These are phyloP conservation scores for Strix uralensis DNA, from an alignment of 2,113 vertebrate species.

Conservation along the genomic window DNA sequence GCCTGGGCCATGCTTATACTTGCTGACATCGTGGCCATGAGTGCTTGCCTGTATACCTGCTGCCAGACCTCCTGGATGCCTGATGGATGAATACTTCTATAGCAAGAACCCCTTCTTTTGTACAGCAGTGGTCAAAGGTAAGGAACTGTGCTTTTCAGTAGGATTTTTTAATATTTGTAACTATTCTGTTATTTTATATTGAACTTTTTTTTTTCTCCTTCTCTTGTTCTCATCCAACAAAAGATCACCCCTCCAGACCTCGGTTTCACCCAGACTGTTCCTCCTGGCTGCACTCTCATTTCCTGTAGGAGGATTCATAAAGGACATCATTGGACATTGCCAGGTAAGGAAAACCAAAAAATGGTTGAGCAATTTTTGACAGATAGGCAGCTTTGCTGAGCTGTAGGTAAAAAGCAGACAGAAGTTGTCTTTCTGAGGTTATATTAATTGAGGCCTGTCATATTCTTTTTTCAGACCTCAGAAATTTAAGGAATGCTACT, in stretches of 20 bases:
- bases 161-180: background rate
- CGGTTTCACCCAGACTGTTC: background rate
- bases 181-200: background rate
- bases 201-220: background rate
- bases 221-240: background rate
- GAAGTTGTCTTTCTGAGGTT: background rate
- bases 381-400: background rate
- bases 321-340: background rate
- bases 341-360: background rate
- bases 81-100: background rate
- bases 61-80: background rate
- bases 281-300: background rate
- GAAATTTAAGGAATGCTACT: background rate
- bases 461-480: background rate
- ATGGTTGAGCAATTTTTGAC: background rate
- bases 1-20: background rate
- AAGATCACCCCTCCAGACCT: background rate
- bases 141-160: background rate
- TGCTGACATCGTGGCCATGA: background rate
- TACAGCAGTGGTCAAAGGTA: background rate
- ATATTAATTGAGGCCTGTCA: background rate
- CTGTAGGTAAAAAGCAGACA: background rate
- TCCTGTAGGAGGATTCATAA: background rate
- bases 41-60: background rate
- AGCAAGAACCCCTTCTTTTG: background rate